These are phyloP conservation scores for Alectura lathami DNA, from an alignment of 2,113 vertebrate genomes.

Conservation along the genomic window DNA sequence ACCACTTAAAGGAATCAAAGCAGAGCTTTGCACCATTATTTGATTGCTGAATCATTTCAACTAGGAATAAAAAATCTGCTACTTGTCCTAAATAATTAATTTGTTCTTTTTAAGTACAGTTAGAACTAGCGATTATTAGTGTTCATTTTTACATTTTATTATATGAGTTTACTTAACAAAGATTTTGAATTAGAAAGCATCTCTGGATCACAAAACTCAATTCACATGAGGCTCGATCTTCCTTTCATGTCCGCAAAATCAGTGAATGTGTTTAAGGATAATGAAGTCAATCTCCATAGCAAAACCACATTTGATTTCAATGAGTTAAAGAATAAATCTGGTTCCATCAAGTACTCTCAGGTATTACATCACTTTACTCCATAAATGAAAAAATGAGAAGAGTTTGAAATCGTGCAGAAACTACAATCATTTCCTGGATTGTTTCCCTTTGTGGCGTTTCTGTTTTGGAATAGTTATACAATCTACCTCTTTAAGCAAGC, in stretches of 20 bases:
- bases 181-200: background rate
- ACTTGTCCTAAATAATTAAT: background rate
- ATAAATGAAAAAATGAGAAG: background rate
- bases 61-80: background rate
- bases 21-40: background rate
- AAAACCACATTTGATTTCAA: background rate
- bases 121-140: background rate
- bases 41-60: background rate
- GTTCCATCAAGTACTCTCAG: background rate
- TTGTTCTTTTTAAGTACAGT: background rate
- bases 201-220: background rate
- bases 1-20: background rate
- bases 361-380: rapidly evolving
- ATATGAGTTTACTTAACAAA: background rate
- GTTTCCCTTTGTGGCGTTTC: background rate
- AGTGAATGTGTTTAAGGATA: background rate
- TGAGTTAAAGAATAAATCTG: background rate
- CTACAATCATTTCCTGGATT: too few relatives aligned
- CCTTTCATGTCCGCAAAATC: background rate
- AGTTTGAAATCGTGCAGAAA: background rate
- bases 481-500: background rate
- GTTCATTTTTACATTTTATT: background rate
- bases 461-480: background rate
- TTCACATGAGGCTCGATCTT: background rate
- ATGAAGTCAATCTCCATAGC: background rate